These are phyloP conservation scores for Hirundo rustica DNA, from an alignment of 2,797 vertebrate species.

Conservation along the genomic window DNA sequence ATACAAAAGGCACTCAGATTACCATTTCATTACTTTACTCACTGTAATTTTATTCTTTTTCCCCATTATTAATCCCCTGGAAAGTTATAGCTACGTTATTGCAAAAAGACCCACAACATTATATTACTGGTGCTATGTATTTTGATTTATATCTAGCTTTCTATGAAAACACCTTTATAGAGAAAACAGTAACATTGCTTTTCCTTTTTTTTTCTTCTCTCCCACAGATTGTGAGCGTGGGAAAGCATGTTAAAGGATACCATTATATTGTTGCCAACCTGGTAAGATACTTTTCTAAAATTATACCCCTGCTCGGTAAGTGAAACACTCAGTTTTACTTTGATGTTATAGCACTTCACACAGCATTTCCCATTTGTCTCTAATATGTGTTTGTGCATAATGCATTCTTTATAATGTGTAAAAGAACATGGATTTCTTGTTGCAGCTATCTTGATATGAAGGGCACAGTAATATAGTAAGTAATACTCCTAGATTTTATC, in stretches of 20 bases:
- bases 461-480: neutral
- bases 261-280: constrained; percentile 98
- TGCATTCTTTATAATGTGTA: neutral
- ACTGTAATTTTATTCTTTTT: neutral
- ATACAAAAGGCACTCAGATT: neutral
- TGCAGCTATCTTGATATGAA: neutral
- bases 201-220: constrained; percentile 12
- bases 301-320: constrained; percentile 27
- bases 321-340: constrained; percentile 16
- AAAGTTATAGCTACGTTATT: neutral
- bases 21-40: neutral
- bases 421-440: neutral
- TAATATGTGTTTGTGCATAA: neutral
- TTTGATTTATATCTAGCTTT: neutral
- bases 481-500: neutral
- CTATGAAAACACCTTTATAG: neutral
- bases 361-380: neutral
- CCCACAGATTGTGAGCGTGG: constrained; percentile 93
- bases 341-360: neutral
- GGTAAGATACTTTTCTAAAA: constrained; percentile 83
- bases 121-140: neutral
- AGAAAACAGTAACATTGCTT: neutral
- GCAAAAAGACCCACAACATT: neutral
- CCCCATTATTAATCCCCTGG: neutral
- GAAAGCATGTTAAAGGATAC: constrained; percentile 97